A percentile compares a stretch with the other conserved stretches of the same genome.
Evolutionary conservation across 2,113 vertebrate species (phyloP).

Genomic region (Apaloderma vittatum): DNA sequence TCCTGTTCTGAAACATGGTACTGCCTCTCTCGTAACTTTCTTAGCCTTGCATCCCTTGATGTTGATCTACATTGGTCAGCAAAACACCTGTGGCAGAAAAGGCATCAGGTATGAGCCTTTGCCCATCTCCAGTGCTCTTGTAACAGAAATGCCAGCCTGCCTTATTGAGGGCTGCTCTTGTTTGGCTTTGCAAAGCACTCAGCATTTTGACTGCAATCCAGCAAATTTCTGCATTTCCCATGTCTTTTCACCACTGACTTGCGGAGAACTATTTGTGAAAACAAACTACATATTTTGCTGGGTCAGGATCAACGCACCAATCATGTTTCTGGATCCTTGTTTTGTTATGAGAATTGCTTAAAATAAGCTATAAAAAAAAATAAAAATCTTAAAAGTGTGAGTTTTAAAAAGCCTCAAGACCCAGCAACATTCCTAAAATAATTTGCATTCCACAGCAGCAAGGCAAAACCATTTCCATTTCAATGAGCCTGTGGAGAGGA

Average conservation of each 20-base stretch:
- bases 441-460: constrained; percentile 67
- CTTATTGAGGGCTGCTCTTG: constrained; percentile 12
- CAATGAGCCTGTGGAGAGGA: constrained; percentile 61
- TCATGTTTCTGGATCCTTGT: not conserved
- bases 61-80: not conserved
- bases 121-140: not conserved
- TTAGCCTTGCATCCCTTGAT: not conserved
- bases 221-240: constrained; percentile 30
- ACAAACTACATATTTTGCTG: constrained; percentile 28
- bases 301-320: not conserved
- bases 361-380: constrained; percentile 13
- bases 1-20: not conserved
- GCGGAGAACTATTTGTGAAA: not conserved
- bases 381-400: not conserved
- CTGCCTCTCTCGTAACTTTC: not conserved
- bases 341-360: constrained; percentile 14
- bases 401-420: constrained; percentile 56
- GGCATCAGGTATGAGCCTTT: not conserved
- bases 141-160: constrained; percentile 7
- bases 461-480: constrained; percentile 71
- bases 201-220: not conserved
- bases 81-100: not conserved
- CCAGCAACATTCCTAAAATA: constrained; percentile 72
- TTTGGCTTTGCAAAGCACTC: constrained; percentile 37
- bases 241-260: constrained; percentile 4